phyloP scores from a whole-genome alignment of 2,113 vertebrate genomes.

The Aramus guarauna region DNA sequence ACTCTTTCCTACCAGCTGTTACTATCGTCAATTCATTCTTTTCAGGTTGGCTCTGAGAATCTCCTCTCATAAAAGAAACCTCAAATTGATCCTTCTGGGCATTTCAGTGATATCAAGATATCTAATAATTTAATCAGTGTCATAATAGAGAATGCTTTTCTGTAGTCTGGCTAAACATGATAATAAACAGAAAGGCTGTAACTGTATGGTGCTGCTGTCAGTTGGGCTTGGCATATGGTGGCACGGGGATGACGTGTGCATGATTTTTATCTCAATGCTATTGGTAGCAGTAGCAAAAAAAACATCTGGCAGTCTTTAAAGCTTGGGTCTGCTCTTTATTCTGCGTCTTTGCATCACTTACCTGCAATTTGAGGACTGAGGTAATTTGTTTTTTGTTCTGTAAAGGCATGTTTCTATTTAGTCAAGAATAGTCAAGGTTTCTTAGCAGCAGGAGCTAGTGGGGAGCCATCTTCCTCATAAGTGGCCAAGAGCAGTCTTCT shows the following conservation, averaged over 20 bases:
- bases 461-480: background rate
- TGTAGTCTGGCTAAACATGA: background rate
- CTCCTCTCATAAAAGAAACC: background rate
- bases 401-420: background rate
- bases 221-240: background rate
- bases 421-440: background rate
- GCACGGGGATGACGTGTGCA: background rate
- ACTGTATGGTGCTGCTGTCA: background rate
- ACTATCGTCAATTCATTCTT: background rate
- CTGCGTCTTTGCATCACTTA: background rate
- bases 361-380: background rate
- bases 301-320: background rate
- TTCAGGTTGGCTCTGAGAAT: background rate
- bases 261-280: background rate
- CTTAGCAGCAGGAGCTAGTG: background rate
- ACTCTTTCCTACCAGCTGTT: constrained; percentile 49
- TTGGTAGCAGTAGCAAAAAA: background rate
- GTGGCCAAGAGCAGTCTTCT: too few relatives aligned
- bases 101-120: background rate
- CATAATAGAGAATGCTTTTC: background rate
- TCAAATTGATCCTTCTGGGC: background rate
- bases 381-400: background rate
- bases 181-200: background rate
- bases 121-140: background rate
- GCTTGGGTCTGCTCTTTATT: background rate